phyloP scores from a whole-genome alignment of 2,797 vertebrate species.

The Gallinago stenura region DNA sequence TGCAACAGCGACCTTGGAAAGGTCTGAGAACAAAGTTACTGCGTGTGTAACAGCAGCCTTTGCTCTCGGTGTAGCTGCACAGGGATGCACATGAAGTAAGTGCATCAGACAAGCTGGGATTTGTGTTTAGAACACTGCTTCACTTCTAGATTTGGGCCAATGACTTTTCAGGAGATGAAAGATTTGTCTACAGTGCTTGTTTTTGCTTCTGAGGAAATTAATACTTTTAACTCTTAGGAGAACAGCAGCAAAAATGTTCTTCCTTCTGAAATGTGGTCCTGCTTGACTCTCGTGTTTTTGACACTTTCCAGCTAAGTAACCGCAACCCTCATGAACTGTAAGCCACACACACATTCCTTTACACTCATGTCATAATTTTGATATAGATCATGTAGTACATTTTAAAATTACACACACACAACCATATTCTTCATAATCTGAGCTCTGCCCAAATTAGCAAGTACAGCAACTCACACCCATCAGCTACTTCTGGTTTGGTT shows the following conservation, averaged over 20 bases:
- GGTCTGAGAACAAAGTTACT: not conserved
- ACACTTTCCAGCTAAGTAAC: not conserved
- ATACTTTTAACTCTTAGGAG: not conserved
- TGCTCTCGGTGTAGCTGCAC: not conserved
- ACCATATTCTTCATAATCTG: not conserved
- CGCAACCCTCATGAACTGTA: fast-evolving
- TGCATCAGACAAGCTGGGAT: not conserved
- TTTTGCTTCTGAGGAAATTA: not conserved
- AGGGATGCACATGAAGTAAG: not conserved
- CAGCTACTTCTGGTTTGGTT: not conserved
- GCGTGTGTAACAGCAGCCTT: not conserved
- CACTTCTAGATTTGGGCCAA: not conserved
- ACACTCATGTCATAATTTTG: fast-evolving
- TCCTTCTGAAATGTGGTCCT: not conserved
- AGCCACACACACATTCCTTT: not conserved
- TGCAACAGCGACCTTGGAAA: not conserved
- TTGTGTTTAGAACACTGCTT: not conserved
- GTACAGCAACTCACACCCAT: not conserved
- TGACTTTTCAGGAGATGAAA: not conserved
- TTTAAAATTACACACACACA: not conserved
- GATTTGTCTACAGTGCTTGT: not conserved
- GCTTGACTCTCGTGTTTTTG: not conserved
- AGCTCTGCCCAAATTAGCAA: not conserved
- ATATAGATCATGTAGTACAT: not conserved
- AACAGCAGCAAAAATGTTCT: not conserved